Base-by-base conservation (phyloP, 2,113 vertebrate genomes). In the Steatornis caripensis region DNA sequence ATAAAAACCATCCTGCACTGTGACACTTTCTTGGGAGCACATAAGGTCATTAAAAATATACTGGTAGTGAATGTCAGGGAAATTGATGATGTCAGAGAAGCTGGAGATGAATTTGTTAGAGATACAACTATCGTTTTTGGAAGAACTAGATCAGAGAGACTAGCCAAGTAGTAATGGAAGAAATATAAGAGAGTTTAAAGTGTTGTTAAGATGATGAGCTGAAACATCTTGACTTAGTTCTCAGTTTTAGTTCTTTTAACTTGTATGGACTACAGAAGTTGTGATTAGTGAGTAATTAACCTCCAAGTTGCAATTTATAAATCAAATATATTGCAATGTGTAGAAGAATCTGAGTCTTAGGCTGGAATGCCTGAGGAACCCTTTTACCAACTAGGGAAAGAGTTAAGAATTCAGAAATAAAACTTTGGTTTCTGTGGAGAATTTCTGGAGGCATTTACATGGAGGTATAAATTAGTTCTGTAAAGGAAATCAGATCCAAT, bases 241-340 rank as follows among this genome's bases (percentile, higher is more conserved):
- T 91, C 57, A 76, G 21, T 88, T 97, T 91, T 94, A 79, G 49
- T 61, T n/a, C 78, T 96, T 89, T 84, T 94, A 77, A 91, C 39
- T 89, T 87, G 26, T 54, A 51, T 79, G 76, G 32, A 60, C 22
- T 60, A 80, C 39, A 89, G 39, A 88, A 70, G 30, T 72, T 65
- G 22, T 74, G 55, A 46, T 58, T 57, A 92, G 69, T 57, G 55
- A 84, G 58, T 74, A 78, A 93, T 88, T 91, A 96, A 70, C 41
- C 70, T 91, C 36, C 88, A 88, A 87, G 51, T 20, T 32, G 49
- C 30, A 27, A 26, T 70, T 75, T 46, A 24, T 60, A 81, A 85
- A 55, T 65, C n/a, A 78, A 39, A 37, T 62, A 54, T 41, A 23
- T 20, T 34, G 15, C 45, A 27, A 45, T 36, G 18, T 16, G 26